A percentile compares a stretch with the other conserved stretches of the same genome.
Evolutionary conservation across 2,888 invertebrate species (phyloP).

Genomic region (Baronia brevicornis): DNA sequence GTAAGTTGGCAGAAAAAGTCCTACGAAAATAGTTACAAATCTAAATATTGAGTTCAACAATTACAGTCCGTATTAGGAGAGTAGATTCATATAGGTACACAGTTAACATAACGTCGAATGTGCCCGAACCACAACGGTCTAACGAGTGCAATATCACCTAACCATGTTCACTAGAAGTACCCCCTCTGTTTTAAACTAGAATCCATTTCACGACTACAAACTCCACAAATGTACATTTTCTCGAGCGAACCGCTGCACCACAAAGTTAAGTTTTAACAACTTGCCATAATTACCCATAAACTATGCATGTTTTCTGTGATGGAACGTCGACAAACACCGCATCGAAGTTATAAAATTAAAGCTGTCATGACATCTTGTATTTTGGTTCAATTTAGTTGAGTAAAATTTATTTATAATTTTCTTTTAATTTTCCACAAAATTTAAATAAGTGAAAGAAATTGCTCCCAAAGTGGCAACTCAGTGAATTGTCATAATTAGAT

Average conservation of each 20-base stretch:
- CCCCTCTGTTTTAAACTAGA: constrained; percentile 66
- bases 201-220: constrained; percentile 62
- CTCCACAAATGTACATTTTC: constrained; percentile 62
- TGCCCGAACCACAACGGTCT: constrained; percentile 42
- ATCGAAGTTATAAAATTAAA: constrained; percentile 56
- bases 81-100: constrained; percentile 33
- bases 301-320: constrained; percentile 51
- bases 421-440: constrained; percentile 54
- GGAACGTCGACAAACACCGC: constrained; percentile 44
- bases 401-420: constrained; percentile 72
- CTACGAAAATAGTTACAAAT: no score
- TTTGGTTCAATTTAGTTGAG: constrained; percentile 60
- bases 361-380: constrained; percentile 53
- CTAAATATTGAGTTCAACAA: constrained; percentile 19
- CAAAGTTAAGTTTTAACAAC: constrained; percentile 63
- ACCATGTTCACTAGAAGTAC: constrained; percentile 53
- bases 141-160: constrained; percentile 64
- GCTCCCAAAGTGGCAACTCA: constrained; percentile 55
- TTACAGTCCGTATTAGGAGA: constrained; percentile 32
- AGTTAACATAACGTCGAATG: constrained; percentile 40
- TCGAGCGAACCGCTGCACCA: constrained; percentile 41
- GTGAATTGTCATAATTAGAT: constrained; percentile 62
- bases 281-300: constrained; percentile 66
- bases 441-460: constrained; percentile 66
- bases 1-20: no score